Percentiles rank a stretch among this genome's conserved stretches.
phyloP scores from a whole-genome alignment of 2,113 vertebrate species.

The Holacanthus passer region DNA sequence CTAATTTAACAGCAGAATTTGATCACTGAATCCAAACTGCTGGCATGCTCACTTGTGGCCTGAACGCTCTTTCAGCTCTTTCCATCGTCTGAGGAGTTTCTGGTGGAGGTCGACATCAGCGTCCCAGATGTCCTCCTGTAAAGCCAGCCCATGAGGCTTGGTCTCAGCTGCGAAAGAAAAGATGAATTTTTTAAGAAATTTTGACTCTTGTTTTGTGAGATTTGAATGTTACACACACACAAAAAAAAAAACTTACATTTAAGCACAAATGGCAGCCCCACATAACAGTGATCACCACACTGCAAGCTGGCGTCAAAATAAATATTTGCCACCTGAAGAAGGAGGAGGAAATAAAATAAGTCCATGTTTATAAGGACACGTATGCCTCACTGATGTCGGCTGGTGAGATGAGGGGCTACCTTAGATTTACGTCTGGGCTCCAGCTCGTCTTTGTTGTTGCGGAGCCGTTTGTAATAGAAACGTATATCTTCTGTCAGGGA shows the following conservation, averaged over 20 bases:
- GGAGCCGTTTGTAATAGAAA: constrained; percentile 94
- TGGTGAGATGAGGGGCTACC: constrained; percentile 78
- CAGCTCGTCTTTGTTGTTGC: constrained; percentile 94
- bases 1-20: neutral
- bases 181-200: neutral
- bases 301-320: constrained; percentile 97
- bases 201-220: neutral
- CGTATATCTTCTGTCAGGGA: constrained; percentile 94
- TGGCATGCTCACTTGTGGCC: constrained; percentile 86
- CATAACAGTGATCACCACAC: constrained; percentile 95
- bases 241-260: constrained; percentile 89
- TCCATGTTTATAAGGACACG: constrained; percentile 10
- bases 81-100: constrained; percentile 92
- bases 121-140: constrained; percentile 96
- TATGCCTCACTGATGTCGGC: neutral
- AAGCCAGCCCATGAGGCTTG: constrained; percentile 87
- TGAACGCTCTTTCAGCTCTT: constrained; percentile 88
- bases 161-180: constrained; percentile 85
- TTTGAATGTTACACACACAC: neutral
- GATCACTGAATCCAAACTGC: neutral
- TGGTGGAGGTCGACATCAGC: constrained; percentile 94
- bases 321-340: constrained; percentile 95
- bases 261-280: constrained; percentile 95
- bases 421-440: constrained; percentile 97
- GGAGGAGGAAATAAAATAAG: constrained; percentile 47